These are phyloP conservation scores for Drosophila ficusphila DNA, from an alignment of 1,140 invertebrate genomes.

Conservation along the genomic window DNA sequence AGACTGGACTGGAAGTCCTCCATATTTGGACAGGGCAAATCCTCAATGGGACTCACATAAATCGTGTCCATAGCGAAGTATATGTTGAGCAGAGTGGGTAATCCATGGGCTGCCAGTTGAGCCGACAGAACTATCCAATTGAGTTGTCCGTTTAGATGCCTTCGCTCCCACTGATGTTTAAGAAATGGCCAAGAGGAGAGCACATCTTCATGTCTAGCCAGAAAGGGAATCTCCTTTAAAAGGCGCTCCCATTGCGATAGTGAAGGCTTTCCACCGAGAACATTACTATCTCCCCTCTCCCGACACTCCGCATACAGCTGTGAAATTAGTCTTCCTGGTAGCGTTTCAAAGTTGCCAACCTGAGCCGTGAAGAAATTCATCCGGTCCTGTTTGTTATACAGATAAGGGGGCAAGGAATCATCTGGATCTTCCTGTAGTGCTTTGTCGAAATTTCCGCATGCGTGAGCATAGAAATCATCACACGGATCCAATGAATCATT, in stretches of 20 bases:
- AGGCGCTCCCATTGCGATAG: constrained; percentile 37
- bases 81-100: constrained; percentile 63
- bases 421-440: constrained; percentile 6
- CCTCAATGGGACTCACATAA: constrained; percentile 57
- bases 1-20: constrained; percentile 37
- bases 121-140: constrained; percentile 67
- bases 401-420: constrained; percentile 57
- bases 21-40: constrained; percentile 49
- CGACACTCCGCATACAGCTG: constrained; percentile 63
- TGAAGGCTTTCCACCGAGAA: background rate
- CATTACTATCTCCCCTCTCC: background rate
- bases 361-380: constrained; percentile 66
- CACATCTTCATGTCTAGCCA: constrained; percentile 25
- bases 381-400: constrained; percentile 74
- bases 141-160: constrained; percentile 33
- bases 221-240: constrained; percentile 54
- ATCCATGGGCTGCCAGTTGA: constrained; percentile 65
- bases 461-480: constrained; percentile 73
- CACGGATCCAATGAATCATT: constrained; percentile 59
- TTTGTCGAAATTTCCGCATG: constrained; percentile 59
- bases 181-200: constrained; percentile 63
- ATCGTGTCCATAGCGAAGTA: constrained; percentile 72
- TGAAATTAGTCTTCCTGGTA: constrained; percentile 43
- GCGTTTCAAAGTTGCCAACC: constrained; percentile 50
- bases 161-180: constrained; percentile 57